These are phyloP conservation scores for Thamnophis sirtalis DNA, from an alignment of 2,113 vertebrate genomes.

Conservation along the genomic window DNA sequence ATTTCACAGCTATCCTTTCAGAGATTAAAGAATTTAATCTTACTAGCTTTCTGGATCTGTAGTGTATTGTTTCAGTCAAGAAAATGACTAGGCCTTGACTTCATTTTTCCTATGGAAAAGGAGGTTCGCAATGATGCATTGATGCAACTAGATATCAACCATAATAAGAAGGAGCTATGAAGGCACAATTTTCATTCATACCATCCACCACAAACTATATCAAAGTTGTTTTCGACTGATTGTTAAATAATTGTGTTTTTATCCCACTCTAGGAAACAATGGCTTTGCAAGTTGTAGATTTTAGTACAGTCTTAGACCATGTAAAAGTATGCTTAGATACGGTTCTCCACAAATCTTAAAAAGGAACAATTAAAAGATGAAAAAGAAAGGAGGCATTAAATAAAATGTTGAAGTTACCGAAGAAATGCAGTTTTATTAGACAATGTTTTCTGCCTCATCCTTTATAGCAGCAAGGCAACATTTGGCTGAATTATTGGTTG, in stretches of 20 bases:
- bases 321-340: not conserved
- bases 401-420: not conserved
- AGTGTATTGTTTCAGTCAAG: constrained; percentile 53
- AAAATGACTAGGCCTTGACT: constrained; percentile 26
- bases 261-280: not conserved
- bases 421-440: not conserved
- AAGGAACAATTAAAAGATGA: not conserved
- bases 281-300: not conserved
- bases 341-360: not conserved
- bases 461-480: not conserved
- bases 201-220: constrained; percentile 8
- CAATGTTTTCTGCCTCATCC: not conserved
- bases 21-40: constrained; percentile 57
- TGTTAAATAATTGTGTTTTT: constrained; percentile 13
- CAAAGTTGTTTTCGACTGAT: not conserved
- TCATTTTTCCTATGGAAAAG: constrained; percentile 12
- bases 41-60: constrained; percentile 43
- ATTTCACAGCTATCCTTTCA: constrained; percentile 47
- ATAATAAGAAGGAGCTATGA: constrained; percentile 21
- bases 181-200: constrained; percentile 26
- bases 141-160: constrained; percentile 24
- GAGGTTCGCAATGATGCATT: constrained; percentile 26
- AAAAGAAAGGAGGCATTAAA: not conserved
- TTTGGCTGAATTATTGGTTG: not conserved
- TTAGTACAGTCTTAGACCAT: not conserved